phyloP scores from a whole-genome alignment of 2,888 invertebrate species.

The Malachius bipustulatus region DNA sequence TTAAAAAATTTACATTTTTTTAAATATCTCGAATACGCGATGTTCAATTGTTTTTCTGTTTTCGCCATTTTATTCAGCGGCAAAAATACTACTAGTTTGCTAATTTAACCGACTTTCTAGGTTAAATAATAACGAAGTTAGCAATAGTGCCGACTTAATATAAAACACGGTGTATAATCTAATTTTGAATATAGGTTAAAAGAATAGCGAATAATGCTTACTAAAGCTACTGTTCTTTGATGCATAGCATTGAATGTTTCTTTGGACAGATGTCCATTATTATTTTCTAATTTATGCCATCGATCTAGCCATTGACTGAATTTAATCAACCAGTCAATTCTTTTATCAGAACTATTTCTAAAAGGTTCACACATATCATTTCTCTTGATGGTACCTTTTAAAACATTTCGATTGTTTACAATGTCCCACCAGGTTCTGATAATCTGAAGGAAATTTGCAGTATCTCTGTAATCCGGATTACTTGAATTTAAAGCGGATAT shows the following conservation, averaged over 20 bases:
- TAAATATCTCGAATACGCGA: too few relatives aligned
- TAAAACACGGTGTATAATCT: too few relatives aligned
- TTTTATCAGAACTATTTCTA: conserved; percentile 5
- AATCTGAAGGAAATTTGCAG: conserved; percentile 14
- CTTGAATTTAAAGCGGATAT: conserved; percentile 14
- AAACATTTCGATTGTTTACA: conserved; percentile 12
- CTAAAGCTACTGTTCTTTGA: conserved; percentile 12
- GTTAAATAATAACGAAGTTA: too few relatives aligned
- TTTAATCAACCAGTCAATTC: conserved; percentile 11
- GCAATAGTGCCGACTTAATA: too few relatives aligned
- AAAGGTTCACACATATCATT: conserved; percentile 11
- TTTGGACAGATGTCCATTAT: conserved; percentile 11
- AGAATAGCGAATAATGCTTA: conserved; percentile 10
- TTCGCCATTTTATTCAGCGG: too few relatives aligned
- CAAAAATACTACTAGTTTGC: too few relatives aligned
- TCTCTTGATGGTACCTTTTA: conserved; percentile 15
- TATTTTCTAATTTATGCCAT: conserved; percentile 10
- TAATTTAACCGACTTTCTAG: too few relatives aligned
- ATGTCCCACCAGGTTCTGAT: conserved; percentile 17
- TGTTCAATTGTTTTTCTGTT: too few relatives aligned
- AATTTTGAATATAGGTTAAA: conserved; percentile 11
- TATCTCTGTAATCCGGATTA: conserved; percentile 13
- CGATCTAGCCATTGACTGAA: conserved; percentile 14
- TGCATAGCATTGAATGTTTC: conserved; percentile 12
- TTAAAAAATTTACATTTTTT: too few relatives aligned